These are phyloP conservation scores for Rhimphoctona megacephalus DNA, from an alignment of 2,888 invertebrate species.

Conservation along the genomic window DNA sequence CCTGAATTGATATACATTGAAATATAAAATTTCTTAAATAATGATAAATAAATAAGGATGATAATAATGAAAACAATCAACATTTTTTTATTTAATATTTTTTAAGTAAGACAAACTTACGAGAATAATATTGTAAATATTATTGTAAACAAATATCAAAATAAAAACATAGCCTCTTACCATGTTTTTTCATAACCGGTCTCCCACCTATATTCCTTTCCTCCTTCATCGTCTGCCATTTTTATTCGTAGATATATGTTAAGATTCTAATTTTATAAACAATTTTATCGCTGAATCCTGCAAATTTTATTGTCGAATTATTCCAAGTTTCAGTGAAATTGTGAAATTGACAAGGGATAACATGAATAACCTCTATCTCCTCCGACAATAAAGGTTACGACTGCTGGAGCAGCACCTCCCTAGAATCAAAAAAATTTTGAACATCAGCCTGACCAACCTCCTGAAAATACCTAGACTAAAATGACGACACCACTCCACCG, in stretches of 20 bases:
- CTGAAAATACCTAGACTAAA: neutral
- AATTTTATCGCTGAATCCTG: neutral
- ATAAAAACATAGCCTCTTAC: constrained; percentile 85
- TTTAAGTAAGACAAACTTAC: neutral
- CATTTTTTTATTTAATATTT: neutral
- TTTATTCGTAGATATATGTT: constrained; percentile 87
- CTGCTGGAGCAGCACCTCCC: too few relatives aligned
- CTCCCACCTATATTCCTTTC: constrained; percentile 97
- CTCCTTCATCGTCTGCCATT: constrained; percentile 92
- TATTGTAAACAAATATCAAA: neutral
- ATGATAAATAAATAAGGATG: neutral
- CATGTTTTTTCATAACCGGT: constrained; percentile 98
- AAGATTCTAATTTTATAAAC: neutral
- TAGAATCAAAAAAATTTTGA: neutral
- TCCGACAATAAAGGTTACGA: too few relatives aligned
- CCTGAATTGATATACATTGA: constrained; percentile 84
- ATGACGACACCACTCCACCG: neutral
- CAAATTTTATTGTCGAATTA: neutral
- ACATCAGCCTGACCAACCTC: constrained; percentile 13
- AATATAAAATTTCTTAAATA: neutral
- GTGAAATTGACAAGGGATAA: neutral
- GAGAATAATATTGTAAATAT: neutral
- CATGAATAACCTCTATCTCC: constrained; percentile 5
- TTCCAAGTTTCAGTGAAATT: neutral
- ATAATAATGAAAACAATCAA: neutral